These are phyloP conservation scores for Thryonomys swinderianus DNA, from an alignment of 2,113 vertebrate genomes.

Conservation along the genomic window DNA sequence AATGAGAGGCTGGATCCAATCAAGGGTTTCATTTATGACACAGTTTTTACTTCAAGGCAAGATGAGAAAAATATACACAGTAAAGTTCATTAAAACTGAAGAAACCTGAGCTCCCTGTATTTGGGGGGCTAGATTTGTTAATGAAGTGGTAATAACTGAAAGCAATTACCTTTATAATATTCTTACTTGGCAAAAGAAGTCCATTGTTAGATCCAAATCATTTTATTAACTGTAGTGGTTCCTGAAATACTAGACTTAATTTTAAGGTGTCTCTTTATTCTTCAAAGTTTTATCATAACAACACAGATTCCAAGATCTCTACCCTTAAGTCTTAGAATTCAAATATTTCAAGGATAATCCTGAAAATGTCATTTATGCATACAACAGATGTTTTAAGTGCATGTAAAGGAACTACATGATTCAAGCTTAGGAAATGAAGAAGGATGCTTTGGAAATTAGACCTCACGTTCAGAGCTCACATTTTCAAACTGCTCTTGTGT, in stretches of 20 bases:
- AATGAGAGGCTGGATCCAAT: not conserved
- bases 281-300: conserved; percentile 39
- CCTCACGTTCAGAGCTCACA: not conserved
- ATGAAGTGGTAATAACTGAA: not conserved
- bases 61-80: not conserved
- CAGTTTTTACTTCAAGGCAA: not conserved
- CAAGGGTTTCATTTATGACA: not conserved
- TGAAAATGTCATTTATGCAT: not conserved
- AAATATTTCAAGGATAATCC: not conserved
- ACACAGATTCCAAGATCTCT: conserved; percentile 19
- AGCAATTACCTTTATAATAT: not conserved
- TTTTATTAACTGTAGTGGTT: not conserved
- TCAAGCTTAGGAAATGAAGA: conserved; percentile 34
- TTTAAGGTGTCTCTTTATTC: not conserved
- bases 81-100: not conserved
- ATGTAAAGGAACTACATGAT: not conserved
- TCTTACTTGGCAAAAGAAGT: conserved; percentile 9
- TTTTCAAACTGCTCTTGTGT: not conserved
- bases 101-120: not conserved
- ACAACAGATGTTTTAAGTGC: not conserved
- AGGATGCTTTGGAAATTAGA: not conserved
- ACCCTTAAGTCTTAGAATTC: conserved; percentile 38
- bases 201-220: not conserved
- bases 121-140: not conserved
- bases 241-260: not conserved